These are phyloP conservation scores for Caradrina kadenii DNA, from an alignment of 2,888 invertebrate species.

Conservation along the genomic window DNA sequence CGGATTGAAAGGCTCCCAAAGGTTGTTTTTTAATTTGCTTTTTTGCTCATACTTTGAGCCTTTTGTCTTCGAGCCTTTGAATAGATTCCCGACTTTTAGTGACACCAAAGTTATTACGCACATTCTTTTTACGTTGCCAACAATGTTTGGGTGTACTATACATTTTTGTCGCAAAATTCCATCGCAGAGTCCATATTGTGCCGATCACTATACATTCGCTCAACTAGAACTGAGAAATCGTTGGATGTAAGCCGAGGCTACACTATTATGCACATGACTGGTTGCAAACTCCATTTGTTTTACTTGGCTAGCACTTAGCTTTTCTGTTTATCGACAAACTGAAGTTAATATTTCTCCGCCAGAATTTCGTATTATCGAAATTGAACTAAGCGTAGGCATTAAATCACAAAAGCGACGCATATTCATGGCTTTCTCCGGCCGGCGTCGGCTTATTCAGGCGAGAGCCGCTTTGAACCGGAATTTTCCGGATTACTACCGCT, in stretches of 20 bases:
- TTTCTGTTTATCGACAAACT: slow-evolving; percentile 26
- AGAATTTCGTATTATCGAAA: slow-evolving; percentile 56
- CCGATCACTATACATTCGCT: slow-evolving; percentile 28
- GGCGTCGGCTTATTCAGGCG: slow-evolving; percentile 54
- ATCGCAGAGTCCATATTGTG: background rate
- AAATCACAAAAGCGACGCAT: slow-evolving; percentile 67
- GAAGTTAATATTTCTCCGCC: slow-evolving; percentile 40
- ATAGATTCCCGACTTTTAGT: slow-evolving; percentile 52
- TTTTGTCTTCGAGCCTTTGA: slow-evolving; percentile 64
- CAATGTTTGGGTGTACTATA: slow-evolving; percentile 39
- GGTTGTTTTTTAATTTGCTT: slow-evolving; percentile 71
- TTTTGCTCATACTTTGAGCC: slow-evolving; percentile 63
- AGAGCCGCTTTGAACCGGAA: slow-evolving; percentile 58
- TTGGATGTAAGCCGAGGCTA: slow-evolving; percentile 13
- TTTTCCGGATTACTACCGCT: slow-evolving; percentile 67
- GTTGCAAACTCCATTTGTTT: slow-evolving; percentile 44
- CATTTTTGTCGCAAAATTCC: slow-evolving; percentile 13
- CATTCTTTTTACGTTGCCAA: slow-evolving; percentile 56
- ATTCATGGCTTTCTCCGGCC: slow-evolving; percentile 64
- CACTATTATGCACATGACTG: slow-evolving; percentile 39
- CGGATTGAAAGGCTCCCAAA: slow-evolving; percentile 63
- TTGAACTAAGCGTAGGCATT: slow-evolving; percentile 57
- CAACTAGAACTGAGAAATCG: slow-evolving; percentile 44
- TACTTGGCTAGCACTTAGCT: slow-evolving; percentile 25
- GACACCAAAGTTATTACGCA: slow-evolving; percentile 57